Evolutionary conservation across 2,888 invertebrate species (phyloP).

Genomic region (Podabrus alpinus): DNA sequence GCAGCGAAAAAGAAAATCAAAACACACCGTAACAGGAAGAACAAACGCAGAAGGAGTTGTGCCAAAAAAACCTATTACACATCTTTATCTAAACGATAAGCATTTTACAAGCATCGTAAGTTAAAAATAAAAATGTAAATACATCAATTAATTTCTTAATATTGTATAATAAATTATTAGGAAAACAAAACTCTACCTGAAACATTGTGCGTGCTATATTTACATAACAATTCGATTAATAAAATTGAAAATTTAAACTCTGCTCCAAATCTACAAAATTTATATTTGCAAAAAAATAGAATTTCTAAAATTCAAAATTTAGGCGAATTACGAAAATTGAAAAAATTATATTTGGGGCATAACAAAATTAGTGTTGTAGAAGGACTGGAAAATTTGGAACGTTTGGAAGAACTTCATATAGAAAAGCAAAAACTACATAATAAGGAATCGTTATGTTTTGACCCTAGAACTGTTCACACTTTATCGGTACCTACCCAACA

Average conservation of each 20-base stretch:
- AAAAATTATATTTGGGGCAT: slow-evolving; percentile 76
- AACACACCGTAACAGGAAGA: neutral
- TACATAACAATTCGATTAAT: slow-evolving; percentile 67
- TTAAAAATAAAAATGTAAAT: neutral
- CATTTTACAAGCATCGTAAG: slow-evolving; percentile 17
- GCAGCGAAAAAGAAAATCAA: neutral
- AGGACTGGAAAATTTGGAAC: slow-evolving; percentile 64
- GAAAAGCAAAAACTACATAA: slow-evolving; percentile 66
- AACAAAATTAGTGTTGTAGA: slow-evolving; percentile 72
- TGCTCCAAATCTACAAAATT: slow-evolving; percentile 62
- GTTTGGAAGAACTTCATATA: slow-evolving; percentile 69
- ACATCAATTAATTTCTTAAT: slow-evolving; percentile 22
- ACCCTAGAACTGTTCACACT: slow-evolving; percentile 63
- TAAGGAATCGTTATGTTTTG: slow-evolving; percentile 67
- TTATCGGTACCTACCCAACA: slow-evolving; percentile 62
- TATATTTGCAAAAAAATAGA: slow-evolving; percentile 82
- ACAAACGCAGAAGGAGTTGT: neutral
- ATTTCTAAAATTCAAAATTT: slow-evolving; percentile 76
- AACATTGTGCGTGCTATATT: slow-evolving; percentile 65
- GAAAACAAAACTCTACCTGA: slow-evolving; percentile 50
- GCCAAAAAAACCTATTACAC: slow-evolving; percentile 10
- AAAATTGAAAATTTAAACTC: slow-evolving; percentile 61
- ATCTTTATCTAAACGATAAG: slow-evolving; percentile 23
- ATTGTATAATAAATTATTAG: slow-evolving; percentile 34
- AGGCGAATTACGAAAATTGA: slow-evolving; percentile 66